These are phyloP conservation scores for Hyphantria cunea DNA, from an alignment of 1,140 invertebrate species.

Conservation along the genomic window DNA sequence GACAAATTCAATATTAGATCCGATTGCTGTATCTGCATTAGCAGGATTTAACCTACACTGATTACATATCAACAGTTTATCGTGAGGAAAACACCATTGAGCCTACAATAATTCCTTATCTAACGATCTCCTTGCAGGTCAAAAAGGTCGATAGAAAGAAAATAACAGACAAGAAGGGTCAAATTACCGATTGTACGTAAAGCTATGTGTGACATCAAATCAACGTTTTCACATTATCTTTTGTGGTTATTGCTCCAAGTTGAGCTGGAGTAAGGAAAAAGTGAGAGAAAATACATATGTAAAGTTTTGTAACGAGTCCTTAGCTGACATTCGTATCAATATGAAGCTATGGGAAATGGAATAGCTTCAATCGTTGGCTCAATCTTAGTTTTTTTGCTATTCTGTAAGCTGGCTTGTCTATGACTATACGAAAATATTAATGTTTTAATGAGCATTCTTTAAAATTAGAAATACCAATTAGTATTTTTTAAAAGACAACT, in stretches of 20 bases:
- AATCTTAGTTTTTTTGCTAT: conserved; percentile 6
- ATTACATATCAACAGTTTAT: too few relatives aligned
- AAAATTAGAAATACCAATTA: too few relatives aligned
- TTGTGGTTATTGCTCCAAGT: conserved; percentile 5
- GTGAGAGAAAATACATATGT: conserved; percentile 9
- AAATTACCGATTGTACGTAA: background rate
- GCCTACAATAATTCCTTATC: too few relatives aligned
- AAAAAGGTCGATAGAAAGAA: background rate
- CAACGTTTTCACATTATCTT: conserved; percentile 1
- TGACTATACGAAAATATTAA: too few relatives aligned
- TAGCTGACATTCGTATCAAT: background rate
- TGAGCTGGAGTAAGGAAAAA: background rate
- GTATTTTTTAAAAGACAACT: too few relatives aligned
- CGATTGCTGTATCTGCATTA: too few relatives aligned
- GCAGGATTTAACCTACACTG: too few relatives aligned
- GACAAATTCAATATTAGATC: too few relatives aligned
- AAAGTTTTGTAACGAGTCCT: conserved; percentile 11
- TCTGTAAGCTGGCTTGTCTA: background rate
- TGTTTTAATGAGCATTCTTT: too few relatives aligned
- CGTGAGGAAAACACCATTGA: too few relatives aligned
- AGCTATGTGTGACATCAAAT: background rate
- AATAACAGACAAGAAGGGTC: background rate
- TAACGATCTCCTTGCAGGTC: too few relatives aligned
- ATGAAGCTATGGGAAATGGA: conserved; percentile 8
- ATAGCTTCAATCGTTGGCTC: background rate